phyloP scores from a whole-genome alignment of 2,113 vertebrate species.

The Cacatua alba region DNA sequence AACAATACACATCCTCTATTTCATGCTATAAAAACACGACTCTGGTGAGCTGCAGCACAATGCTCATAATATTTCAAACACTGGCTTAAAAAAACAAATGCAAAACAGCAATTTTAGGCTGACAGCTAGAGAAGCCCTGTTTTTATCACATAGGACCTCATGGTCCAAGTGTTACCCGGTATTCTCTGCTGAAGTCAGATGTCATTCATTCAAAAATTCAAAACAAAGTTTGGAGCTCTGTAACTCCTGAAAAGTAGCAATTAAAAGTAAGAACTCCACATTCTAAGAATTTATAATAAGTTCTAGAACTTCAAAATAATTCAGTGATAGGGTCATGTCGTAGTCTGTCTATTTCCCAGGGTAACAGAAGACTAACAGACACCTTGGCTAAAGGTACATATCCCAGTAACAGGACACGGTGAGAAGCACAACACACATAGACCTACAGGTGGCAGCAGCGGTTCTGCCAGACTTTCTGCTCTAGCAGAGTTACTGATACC shows the following conservation, averaged over 20 bases:
- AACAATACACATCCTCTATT: neutral
- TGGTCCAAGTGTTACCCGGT: neutral
- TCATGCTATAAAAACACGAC: neutral
- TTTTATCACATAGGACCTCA: neutral
- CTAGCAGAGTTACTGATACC: neutral
- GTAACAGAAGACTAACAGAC: neutral
- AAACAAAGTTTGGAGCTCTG: neutral
- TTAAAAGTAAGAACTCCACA: neutral
- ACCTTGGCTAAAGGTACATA: neutral
- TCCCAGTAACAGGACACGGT: accelerated
- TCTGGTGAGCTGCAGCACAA: neutral
- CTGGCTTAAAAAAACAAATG: neutral
- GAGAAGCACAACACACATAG: neutral
- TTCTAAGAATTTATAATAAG: neutral
- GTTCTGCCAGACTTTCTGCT: neutral
- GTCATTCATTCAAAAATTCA: neutral
- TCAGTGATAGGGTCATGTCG: neutral
- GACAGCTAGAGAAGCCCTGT: neutral
- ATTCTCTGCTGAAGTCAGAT: neutral
- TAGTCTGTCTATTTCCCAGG: neutral
- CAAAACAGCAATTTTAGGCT: neutral
- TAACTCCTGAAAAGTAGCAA: neutral
- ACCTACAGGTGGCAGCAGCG: neutral
- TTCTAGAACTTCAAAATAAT: neutral
- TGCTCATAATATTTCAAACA: neutral